Evolutionary conservation across 2,888 invertebrate genomes (phyloP).

Genomic region (Parnassius smintheus): DNA sequence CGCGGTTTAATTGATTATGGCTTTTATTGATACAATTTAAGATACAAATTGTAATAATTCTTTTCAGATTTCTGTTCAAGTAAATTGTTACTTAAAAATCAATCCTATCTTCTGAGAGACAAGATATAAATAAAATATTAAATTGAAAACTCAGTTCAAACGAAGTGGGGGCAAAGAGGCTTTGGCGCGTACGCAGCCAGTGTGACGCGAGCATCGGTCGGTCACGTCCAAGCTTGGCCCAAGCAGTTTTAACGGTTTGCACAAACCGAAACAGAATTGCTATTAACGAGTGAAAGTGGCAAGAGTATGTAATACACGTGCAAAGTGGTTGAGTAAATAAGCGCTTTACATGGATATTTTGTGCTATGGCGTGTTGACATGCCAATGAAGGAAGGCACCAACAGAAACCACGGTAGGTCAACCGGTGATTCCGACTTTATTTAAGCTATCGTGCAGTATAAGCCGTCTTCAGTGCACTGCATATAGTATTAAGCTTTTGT

Average conservation of each 20-base stretch:
- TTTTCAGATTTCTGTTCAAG: neutral
- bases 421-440: conserved; percentile 26
- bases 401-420: conserved; percentile 33
- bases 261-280: conserved; percentile 60
- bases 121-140: neutral
- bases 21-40: neutral
- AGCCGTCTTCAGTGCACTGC: neutral
- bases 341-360: conserved; percentile 24
- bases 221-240: conserved; percentile 36
- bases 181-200: conserved; percentile 55
- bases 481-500: too few species aligned
- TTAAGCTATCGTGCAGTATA: conserved; percentile 6
- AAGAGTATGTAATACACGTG: conserved; percentile 47
- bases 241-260: conserved; percentile 57
- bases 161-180: conserved; percentile 54
- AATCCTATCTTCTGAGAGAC: neutral
- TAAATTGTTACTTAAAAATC: neutral
- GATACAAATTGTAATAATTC: neutral
- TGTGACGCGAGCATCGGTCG: conserved; percentile 48
- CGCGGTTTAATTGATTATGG: neutral
- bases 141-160: conserved; percentile 8
- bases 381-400: conserved; percentile 2
- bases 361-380: conserved; percentile 13
- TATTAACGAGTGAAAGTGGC: conserved; percentile 65
- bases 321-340: conserved; percentile 39